These are phyloP conservation scores for Meiosimyza decipiens DNA, from an alignment of 2,888 invertebrate species.

Conservation along the genomic window DNA sequence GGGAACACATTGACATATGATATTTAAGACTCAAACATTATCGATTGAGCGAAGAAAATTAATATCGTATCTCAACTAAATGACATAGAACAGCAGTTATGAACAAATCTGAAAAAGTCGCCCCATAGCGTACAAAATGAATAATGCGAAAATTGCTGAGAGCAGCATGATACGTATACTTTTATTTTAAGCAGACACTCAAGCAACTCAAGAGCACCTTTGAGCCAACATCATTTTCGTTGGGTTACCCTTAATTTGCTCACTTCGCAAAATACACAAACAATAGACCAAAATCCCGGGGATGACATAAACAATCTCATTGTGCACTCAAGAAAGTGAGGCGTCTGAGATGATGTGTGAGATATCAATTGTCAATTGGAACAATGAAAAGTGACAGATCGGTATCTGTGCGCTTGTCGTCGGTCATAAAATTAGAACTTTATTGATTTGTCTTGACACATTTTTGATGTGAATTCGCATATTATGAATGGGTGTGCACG, in stretches of 20 bases:
- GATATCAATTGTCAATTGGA: constrained; percentile 43
- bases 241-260: constrained; percentile 23
- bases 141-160: constrained; percentile 24
- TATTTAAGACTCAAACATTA: too few species aligned
- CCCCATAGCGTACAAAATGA: constrained; percentile 3
- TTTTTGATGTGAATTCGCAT: constrained; percentile 39
- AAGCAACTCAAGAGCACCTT: not conserved
- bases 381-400: constrained; percentile 49
- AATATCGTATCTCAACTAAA: constrained; percentile 30
- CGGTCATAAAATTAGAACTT: constrained; percentile 62
- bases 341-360: constrained; percentile 48
- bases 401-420: constrained; percentile 33
- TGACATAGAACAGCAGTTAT: constrained; percentile 15
- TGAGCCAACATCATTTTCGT: not conserved
- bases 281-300: constrained; percentile 45
- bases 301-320: constrained; percentile 61
- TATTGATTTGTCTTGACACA: constrained; percentile 65
- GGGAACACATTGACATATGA: too few species aligned
- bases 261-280: constrained; percentile 25
- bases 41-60: constrained; percentile 19
- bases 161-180: not conserved
- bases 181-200: not conserved
- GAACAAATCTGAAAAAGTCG: constrained; percentile 6
- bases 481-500: constrained; percentile 46
- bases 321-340: constrained; percentile 50